These are phyloP conservation scores for Pseudorhiza aurosa DNA, from an alignment of 30 jellyfish, hydroid and myxozoan species.

Conservation along the genomic window DNA sequence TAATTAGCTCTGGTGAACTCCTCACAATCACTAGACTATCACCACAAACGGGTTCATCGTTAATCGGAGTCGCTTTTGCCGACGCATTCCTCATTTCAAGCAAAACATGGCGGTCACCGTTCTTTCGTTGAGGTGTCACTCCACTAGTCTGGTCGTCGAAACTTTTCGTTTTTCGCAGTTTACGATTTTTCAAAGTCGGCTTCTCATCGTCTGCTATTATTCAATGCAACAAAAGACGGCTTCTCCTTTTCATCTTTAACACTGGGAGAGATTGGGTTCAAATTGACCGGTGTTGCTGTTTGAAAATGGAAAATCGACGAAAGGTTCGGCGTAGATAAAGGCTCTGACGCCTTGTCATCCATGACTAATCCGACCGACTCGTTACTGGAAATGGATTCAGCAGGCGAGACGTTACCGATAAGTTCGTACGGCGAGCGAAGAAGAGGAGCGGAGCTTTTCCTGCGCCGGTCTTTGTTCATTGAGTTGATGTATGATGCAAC, in stretches of 20 bases:
- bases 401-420: not conserved
- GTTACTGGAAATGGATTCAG: slow-evolving; percentile 46
- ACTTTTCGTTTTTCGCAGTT: not conserved
- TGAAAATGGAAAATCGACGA: slow-evolving; percentile 20
- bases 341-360: not conserved
- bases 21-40: not conserved
- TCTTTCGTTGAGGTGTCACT: not conserved
- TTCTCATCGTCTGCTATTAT: not conserved
- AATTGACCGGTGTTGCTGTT: slow-evolving; percentile 49
- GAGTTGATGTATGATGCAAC: slow-evolving; percentile 75
- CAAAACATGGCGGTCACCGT: not conserved
- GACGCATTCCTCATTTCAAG: not conserved
- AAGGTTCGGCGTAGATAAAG: not conserved
- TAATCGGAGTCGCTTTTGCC: slow-evolving; percentile 18
- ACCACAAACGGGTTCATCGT: not conserved
- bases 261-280: slow-evolving; percentile 47
- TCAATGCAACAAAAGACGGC: not conserved
- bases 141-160: not conserved
- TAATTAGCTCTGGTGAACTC: not conserved
- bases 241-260: slow-evolving; percentile 13
- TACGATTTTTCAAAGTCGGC: not conserved
- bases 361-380: slow-evolving; percentile 40
- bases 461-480: slow-evolving; percentile 59
- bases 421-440: slow-evolving; percentile 19
- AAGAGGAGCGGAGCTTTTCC: slow-evolving; percentile 61